phyloP scores from a whole-genome alignment of 2,113 vertebrate species.

The Megalops atlanticus region DNA sequence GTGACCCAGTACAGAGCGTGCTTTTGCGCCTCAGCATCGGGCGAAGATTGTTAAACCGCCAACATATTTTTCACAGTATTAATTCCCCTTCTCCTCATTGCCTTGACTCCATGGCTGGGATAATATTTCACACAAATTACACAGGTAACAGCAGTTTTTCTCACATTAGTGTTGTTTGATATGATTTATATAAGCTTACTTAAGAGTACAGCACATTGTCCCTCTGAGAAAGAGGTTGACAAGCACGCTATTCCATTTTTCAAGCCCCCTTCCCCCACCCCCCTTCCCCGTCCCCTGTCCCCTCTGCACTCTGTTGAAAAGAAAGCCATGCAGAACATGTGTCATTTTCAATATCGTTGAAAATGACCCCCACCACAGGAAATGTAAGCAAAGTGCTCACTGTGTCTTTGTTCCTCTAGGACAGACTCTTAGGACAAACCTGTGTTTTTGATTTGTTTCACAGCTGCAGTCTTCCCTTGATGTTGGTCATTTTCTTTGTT shows the following conservation, averaged over 20 bases:
- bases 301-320: conserved; percentile 1
- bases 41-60: not conserved
- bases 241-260: not conserved
- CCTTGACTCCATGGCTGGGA: conserved; percentile 38
- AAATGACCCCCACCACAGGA: conserved; percentile 7
- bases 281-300: not conserved
- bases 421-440: conserved; percentile 46
- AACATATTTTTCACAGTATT: not conserved
- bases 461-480: conserved; percentile 67
- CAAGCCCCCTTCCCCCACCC: not conserved
- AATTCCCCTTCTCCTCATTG: conserved; percentile 38
- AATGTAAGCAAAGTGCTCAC: conserved; percentile 18
- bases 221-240: not conserved
- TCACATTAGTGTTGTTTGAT: not conserved
- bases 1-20: not conserved
- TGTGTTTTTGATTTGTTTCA: conserved; percentile 64
- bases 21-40: not conserved
- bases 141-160: not conserved
- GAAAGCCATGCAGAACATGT: conserved; percentile 20
- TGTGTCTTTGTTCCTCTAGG: conserved; percentile 22
- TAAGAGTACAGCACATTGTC: not conserved
- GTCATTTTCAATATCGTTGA: conserved; percentile 24
- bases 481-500: conserved; percentile 72
- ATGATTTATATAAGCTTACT: not conserved
- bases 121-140: not conserved